Conservation (phyloP, 2,888 invertebrate species). For the Cephonodes hylas region DNA sequence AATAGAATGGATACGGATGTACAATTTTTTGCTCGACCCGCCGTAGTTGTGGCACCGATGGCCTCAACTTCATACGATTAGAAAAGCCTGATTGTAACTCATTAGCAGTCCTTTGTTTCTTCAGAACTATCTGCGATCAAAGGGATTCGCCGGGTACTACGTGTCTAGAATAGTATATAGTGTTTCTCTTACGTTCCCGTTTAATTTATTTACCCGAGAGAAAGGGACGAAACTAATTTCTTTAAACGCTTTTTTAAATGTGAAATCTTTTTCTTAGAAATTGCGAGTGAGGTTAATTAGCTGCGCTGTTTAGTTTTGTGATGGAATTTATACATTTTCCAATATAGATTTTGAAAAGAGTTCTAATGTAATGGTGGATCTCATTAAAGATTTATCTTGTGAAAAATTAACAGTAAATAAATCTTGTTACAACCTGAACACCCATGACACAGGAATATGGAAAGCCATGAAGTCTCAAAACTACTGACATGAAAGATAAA, state of each 20-base stretch:
- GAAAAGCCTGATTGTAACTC: not conserved
- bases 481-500: no score
- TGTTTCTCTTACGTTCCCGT: not conserved
- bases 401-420: no score
- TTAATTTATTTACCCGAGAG: not conserved
- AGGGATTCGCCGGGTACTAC: not conserved
- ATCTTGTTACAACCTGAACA: no score
- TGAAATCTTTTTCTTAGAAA: not conserved
- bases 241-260: not conserved
- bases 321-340: no score
- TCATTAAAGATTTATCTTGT: no score
- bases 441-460: no score
- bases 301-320: not conserved
- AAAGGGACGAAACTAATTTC: not conserved
- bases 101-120: slow-evolving; percentile 2
- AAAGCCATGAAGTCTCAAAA: no score
- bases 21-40: not conserved
- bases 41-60: not conserved
- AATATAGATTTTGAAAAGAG: no score
- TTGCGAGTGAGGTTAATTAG: not conserved
- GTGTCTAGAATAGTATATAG: not conserved
- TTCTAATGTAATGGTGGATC: no score
- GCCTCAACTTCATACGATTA: not conserved
- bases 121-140: not conserved
- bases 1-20: not conserved